Evolutionary conservation across 2,888 invertebrate genomes (phyloP).

Genomic region (Lacanobia wlatinum): DNA sequence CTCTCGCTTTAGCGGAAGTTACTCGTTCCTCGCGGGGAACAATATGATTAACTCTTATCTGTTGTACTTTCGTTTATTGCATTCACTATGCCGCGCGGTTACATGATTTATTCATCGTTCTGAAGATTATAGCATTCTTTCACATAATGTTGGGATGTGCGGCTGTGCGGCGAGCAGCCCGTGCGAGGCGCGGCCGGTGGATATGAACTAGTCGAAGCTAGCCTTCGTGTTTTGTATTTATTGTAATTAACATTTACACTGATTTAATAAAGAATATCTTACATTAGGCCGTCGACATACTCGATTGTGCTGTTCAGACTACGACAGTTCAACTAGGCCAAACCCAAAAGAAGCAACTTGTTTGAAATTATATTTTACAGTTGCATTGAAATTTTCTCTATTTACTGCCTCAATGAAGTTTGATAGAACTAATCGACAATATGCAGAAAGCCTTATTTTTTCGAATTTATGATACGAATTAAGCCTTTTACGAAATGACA

Average conservation of each 20-base stretch:
- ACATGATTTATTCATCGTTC: conserved; percentile 72
- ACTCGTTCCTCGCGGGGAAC: conserved; percentile 47
- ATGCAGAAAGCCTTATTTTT: conserved; percentile 52
- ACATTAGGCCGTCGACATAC: conserved; percentile 42
- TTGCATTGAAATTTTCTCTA: conserved; percentile 29
- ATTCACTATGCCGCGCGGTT: conserved; percentile 71
- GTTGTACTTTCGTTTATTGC: conserved; percentile 76
- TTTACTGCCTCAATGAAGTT: conserved; percentile 32
- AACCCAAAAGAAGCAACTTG: conserved; percentile 13
- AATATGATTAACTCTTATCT: conserved; percentile 62
- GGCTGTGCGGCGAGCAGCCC: background rate
- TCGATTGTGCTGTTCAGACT: conserved; percentile 47
- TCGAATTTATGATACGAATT: conserved; percentile 65
- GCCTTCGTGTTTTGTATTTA: conserved; percentile 73
- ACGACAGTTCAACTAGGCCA: conserved; percentile 39
- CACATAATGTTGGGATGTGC: conserved; percentile 58
- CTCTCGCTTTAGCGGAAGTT: conserved; percentile 62
- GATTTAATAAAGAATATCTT: conserved; percentile 46
- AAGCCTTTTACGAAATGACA: conserved; percentile 55
- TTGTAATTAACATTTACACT: conserved; percentile 63
- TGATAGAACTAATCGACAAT: conserved; percentile 57
- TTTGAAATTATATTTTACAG: conserved; percentile 16
- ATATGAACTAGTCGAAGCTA: conserved; percentile 72
- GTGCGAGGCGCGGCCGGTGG: conserved; percentile 10
- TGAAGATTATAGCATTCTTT: conserved; percentile 73